phyloP scores from a whole-genome alignment of 1,140 invertebrate species.

The Drosophila kurseongensis region DNA sequence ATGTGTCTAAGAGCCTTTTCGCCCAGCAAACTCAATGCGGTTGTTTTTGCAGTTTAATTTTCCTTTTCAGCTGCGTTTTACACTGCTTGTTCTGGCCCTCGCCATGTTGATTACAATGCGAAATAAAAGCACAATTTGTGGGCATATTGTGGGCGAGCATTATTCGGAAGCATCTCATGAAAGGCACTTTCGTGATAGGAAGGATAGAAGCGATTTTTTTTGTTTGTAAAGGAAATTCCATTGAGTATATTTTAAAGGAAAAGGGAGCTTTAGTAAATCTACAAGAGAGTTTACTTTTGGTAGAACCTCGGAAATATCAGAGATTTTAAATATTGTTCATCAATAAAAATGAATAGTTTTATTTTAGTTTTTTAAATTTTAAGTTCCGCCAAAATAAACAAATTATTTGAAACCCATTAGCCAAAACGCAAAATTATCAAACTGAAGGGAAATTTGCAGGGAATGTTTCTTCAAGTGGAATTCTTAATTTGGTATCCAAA shows the following conservation, averaged over 20 bases:
- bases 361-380: too few relatives aligned
- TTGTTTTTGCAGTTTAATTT: slow-evolving; percentile 60
- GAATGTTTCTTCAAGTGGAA: background rate
- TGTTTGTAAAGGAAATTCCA: background rate
- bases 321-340: too few relatives aligned
- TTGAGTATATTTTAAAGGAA: background rate
- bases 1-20: slow-evolving; percentile 47
- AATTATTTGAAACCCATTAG: too few relatives aligned
- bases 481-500: background rate
- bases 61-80: slow-evolving; percentile 49
- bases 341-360: background rate
- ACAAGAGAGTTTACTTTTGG: too few relatives aligned
- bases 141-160: slow-evolving; percentile 54
- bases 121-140: slow-evolving; percentile 75
- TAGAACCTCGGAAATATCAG: background rate
- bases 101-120: slow-evolving; percentile 58
- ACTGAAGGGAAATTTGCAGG: too few relatives aligned
- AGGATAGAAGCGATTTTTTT: slow-evolving; percentile 3
- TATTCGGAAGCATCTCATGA: slow-evolving; percentile 36
- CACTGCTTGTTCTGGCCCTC: slow-evolving; percentile 39
- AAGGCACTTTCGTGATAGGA: slow-evolving; percentile 9
- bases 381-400: too few relatives aligned
- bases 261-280: background rate
- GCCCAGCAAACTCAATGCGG: slow-evolving; percentile 18
- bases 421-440: too few relatives aligned